Evolutionary conservation across 1,140 invertebrate species (phyloP), one percentile per base, ranked within the genome.

Genomic region (Aphaenogaster ashmeadi): DNA sequence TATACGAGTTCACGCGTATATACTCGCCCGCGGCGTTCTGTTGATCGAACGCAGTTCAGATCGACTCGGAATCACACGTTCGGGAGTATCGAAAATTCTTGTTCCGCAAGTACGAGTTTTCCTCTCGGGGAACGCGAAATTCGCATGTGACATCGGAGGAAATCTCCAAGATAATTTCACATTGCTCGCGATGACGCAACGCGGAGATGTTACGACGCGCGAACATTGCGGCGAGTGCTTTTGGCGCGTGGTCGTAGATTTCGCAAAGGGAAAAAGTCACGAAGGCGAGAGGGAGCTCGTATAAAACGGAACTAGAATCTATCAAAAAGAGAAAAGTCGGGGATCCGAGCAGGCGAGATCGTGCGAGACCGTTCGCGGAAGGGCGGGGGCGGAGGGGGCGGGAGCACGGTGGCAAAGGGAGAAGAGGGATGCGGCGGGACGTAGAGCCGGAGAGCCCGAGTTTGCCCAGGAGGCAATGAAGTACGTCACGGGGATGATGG

Each of bases 401-500:
- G 7, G 87, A 18, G n/a, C 18, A 21, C 18, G 58, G 60, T 54
- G 74, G 47, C 41, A 66, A 58, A 9, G 44, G 62, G 47, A 15
- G 58, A 15, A 38, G 80, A 56, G 85, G 88, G 83, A 79, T 36
- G 84, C 72, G 88, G 92, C 87, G 89, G 93, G 91, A 87, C 92
- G 89, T 92, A 88, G 91, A 93, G 91, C 89, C 92, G 88, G 90
- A 91, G 89, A 89, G 91, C 84, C 77, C 66, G 79, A 89, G 90
- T 88, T 89, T 88, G 90, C 92, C 93, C 92, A 90, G 90, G 90
- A 93, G 93, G 95, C 95, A 95, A 95, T 95, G 95, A 95, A 95
- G 94, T 93, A 94, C 94, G 95, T 96, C 95, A 95, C 92, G 91
- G 90, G 91, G 88, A 96, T 96, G 96, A 96, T 96, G 95, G 96